phyloP scores from a whole-genome alignment of 2,113 vertebrate species.

The Brachyistius frenatus region DNA sequence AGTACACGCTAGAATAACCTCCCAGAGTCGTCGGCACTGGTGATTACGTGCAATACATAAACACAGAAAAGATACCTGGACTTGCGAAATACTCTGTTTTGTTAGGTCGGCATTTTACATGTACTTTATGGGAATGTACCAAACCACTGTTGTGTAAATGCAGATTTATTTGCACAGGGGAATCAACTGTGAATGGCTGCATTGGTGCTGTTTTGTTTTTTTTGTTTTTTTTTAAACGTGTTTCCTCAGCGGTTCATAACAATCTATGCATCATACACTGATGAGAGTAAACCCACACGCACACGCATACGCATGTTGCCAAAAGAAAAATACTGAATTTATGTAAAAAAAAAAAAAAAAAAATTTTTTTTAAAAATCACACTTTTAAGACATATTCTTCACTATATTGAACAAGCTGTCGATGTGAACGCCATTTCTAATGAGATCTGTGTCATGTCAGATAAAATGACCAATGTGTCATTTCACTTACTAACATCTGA shows the following conservation, averaged over 20 bases:
- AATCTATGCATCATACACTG: slow-evolving; percentile 39
- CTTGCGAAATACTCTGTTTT: background rate
- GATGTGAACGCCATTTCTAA: too few species aligned
- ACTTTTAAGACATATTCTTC: too few species aligned
- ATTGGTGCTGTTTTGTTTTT: slow-evolving; percentile 40
- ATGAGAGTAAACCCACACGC: slow-evolving; percentile 13
- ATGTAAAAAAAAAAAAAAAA: background rate
- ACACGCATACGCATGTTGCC: slow-evolving; percentile 52
- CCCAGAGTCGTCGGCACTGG: background rate
- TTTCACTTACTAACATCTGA: too few species aligned
- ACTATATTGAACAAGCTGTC: too few species aligned
- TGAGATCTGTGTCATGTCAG: too few species aligned
- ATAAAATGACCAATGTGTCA: too few species aligned
- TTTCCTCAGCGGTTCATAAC: slow-evolving; percentile 3
- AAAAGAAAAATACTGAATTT: slow-evolving; percentile 25
- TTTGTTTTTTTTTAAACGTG: background rate
- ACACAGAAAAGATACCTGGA: background rate
- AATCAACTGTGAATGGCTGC: background rate
- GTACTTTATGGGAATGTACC: background rate
- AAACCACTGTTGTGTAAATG: background rate
- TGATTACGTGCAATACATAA: slow-evolving; percentile 3
- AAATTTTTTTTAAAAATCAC: too few species aligned
- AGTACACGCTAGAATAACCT: background rate
- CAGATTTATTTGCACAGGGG: background rate
- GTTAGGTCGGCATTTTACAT: background rate